phyloP scores from a whole-genome alignment of 1,140 invertebrate species.

The Wiebesia pumilae region DNA sequence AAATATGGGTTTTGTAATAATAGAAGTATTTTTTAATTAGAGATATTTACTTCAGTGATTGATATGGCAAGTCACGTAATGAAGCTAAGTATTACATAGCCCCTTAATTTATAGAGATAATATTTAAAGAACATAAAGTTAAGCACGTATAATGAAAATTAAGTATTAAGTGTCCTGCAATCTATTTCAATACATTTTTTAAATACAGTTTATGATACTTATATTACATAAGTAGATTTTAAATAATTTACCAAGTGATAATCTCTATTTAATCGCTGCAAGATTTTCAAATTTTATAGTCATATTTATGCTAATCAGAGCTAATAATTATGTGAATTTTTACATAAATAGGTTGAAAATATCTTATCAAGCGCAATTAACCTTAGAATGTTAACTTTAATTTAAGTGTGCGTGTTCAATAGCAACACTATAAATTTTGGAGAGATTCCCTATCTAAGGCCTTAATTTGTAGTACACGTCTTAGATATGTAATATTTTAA shows the following conservation, averaged over 20 bases:
- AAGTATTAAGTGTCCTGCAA: background rate
- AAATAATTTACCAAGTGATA: background rate
- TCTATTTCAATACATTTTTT: background rate
- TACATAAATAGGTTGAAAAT: background rate
- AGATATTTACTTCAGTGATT: background rate
- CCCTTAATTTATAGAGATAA: background rate
- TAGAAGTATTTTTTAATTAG: background rate
- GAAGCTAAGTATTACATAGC: background rate
- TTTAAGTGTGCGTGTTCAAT: background rate
- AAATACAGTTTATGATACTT: background rate
- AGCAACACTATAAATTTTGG: background rate
- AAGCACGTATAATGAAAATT: background rate
- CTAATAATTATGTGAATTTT: background rate
- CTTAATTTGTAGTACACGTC: background rate
- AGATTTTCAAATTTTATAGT: background rate
- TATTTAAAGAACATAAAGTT: background rate
- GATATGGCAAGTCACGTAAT: background rate
- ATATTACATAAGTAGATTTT: too few relatives aligned
- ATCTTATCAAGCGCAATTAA: background rate
- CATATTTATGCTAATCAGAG: background rate
- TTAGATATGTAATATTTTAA: background rate
- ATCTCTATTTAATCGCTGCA: too few relatives aligned
- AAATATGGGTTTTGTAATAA: background rate
- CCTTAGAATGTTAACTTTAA: background rate
- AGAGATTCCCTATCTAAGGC: background rate